These are phyloP conservation scores for Tetramorium bicarinatum DNA, from an alignment of 2,888 invertebrate species.

Conservation along the genomic window DNA sequence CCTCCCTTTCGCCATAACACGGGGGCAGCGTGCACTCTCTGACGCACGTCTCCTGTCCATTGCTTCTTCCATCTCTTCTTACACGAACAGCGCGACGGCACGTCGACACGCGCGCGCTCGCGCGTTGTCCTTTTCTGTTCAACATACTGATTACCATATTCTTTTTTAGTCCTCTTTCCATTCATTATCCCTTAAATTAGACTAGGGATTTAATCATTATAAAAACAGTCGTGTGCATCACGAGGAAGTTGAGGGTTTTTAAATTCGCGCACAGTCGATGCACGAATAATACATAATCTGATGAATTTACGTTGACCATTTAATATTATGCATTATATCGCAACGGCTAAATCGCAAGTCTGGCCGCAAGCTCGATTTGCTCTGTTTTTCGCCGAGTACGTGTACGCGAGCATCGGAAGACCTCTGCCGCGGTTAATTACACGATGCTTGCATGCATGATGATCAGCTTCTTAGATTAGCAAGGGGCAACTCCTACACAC, in stretches of 20 bases:
- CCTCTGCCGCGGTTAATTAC: slow-evolving; percentile 59
- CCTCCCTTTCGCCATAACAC: slow-evolving; percentile 72
- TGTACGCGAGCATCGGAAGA: slow-evolving; percentile 42
- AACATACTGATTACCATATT: background rate
- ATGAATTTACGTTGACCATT: background rate
- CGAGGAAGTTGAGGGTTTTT: background rate
- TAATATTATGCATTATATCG: background rate
- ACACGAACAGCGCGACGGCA: slow-evolving; percentile 9
- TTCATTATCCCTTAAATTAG: background rate
- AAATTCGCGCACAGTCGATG: background rate
- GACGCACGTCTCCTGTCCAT: slow-evolving; percentile 61
- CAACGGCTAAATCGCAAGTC: slow-evolving; percentile 4
- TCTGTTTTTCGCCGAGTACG: slow-evolving; percentile 13
- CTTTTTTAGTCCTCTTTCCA: background rate
- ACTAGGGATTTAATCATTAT: background rate
- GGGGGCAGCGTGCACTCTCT: slow-evolving; percentile 63
- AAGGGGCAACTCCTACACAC: slow-evolving; percentile 30
- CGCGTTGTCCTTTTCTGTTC: slow-evolving; percentile 22
- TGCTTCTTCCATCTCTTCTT: slow-evolving; percentile 50
- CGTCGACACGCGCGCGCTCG: no score
- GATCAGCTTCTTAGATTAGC: slow-evolving; percentile 69
- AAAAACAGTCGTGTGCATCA: background rate
- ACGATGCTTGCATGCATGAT: slow-evolving; percentile 60
- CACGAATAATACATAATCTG: background rate
- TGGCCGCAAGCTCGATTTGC: background rate